Evolutionary conservation across 1,140 invertebrate species (phyloP).

Genomic region (Lordiphosa mommai): DNA sequence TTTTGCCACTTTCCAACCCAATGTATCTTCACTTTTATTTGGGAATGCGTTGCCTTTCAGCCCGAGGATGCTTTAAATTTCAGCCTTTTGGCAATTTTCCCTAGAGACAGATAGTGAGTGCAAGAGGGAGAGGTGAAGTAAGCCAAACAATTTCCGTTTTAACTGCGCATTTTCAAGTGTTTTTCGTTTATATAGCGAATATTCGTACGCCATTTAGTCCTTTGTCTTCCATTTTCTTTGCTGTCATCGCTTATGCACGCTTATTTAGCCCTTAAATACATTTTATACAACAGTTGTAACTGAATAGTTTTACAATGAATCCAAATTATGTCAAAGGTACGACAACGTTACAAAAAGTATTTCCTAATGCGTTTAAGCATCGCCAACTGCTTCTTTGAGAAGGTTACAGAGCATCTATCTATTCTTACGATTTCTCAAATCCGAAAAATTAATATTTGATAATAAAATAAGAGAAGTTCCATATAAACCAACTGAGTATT

Average conservation of each 20-base stretch:
- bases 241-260: slow-evolving; percentile 21
- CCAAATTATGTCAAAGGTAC: too few species aligned
- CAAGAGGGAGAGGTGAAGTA: slow-evolving; percentile 22
- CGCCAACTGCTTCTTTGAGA: too few species aligned
- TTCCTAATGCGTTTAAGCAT: too few species aligned
- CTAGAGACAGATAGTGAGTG: neutral
- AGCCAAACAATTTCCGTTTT: slow-evolving; percentile 43
- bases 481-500: too few species aligned
- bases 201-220: neutral
- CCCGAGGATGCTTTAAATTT: slow-evolving; percentile 40
- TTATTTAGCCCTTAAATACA: slow-evolving; percentile 41
- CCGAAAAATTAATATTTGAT: too few species aligned
- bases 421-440: too few species aligned
- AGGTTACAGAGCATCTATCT: too few species aligned
- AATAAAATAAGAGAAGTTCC: too few species aligned
- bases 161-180: neutral
- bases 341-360: too few species aligned
- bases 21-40: slow-evolving; percentile 6
- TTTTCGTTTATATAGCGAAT: slow-evolving; percentile 13
- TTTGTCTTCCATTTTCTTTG: slow-evolving; percentile 1
- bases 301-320: too few species aligned
- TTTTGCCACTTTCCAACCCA: neutral
- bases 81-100: slow-evolving; percentile 39
- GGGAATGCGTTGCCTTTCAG: slow-evolving; percentile 26
- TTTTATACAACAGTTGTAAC: slow-evolving; percentile 4